phyloP scores from a whole-genome alignment of 2,797 vertebrate species.

The Falco naumanni region DNA sequence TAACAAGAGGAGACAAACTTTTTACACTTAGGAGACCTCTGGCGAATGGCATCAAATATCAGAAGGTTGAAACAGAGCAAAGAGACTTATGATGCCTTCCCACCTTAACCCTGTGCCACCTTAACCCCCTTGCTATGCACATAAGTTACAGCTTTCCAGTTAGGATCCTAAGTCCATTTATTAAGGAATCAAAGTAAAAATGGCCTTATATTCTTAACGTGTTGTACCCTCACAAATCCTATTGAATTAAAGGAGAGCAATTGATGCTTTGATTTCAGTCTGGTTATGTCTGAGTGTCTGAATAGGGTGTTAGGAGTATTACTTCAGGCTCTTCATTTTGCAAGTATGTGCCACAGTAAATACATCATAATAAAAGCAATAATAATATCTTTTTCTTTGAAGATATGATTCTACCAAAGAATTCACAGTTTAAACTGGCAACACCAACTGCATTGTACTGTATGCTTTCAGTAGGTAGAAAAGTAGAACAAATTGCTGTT shows the following conservation, averaged over 20 bases:
- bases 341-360: not conserved
- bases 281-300: conserved; percentile 18
- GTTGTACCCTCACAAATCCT: conserved; percentile 21
- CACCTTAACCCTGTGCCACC: conserved; percentile 40
- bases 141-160: conserved; percentile 18
- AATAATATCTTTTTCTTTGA: not conserved
- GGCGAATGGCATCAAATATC: conserved; percentile 74
- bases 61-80: conserved; percentile 35
- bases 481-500: not conserved
- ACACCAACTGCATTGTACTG: not conserved
- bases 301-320: conserved; percentile 38
- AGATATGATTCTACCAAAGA: not conserved
- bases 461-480: not conserved
- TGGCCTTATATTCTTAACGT: conserved; percentile 24
- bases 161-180: conserved; percentile 21
- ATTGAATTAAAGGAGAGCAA: conserved; percentile 12
- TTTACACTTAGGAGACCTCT: conserved; percentile 78
- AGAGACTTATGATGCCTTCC: conserved; percentile 31
- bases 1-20: conserved; percentile 80
- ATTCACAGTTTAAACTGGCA: not conserved
- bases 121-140: conserved; percentile 28
- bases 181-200: conserved; percentile 63
- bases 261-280: conserved; percentile 42
- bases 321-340: conserved; percentile 12
- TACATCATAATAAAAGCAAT: not conserved